Evolutionary conservation across 2,888 invertebrate genomes (phyloP).

Genomic region (Elmis aenea): DNA sequence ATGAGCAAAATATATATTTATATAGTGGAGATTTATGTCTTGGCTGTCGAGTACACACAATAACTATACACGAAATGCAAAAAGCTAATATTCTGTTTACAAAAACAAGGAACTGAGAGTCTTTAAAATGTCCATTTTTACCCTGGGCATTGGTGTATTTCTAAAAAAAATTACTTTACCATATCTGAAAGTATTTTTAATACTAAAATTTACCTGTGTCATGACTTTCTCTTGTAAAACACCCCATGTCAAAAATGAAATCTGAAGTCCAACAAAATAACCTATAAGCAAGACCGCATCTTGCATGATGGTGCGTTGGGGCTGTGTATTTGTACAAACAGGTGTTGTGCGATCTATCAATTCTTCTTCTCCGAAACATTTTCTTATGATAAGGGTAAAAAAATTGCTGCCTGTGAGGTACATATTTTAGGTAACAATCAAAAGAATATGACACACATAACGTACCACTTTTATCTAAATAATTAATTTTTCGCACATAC

Average conservation of each 20-base stretch:
- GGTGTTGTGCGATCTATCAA: constrained; percentile 41
- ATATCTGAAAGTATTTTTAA: neutral
- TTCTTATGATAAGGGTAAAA: constrained; percentile 39
- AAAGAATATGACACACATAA: constrained; percentile 14
- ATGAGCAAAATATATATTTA: constrained; percentile 91
- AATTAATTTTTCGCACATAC: constrained; percentile 72
- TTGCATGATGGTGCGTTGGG: constrained; percentile 51
- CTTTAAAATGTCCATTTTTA: constrained; percentile 68
- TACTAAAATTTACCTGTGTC: constrained; percentile 62
- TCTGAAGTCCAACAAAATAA: constrained; percentile 85
- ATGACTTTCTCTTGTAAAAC: constrained; percentile 97
- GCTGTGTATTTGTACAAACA: constrained; percentile 34
- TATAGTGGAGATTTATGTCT: constrained; percentile 82
- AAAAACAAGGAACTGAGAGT: constrained; percentile 96
- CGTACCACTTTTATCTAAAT: constrained; percentile 74
- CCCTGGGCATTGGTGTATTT: constrained; percentile 61
- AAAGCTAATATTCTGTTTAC: constrained; percentile 89
- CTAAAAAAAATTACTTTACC: constrained; percentile 11
- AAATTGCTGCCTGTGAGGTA: constrained; percentile 11
- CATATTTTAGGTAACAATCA: neutral
- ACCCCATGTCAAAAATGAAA: constrained; percentile 92
- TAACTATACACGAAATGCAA: constrained; percentile 61
- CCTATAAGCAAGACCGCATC: constrained; percentile 60
- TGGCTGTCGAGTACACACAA: constrained; percentile 57
- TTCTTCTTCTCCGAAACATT: constrained; percentile 53